These are phyloP conservation scores for Danaus melanippus DNA, from an alignment of 1,140 invertebrate species.

Conservation along the genomic window DNA sequence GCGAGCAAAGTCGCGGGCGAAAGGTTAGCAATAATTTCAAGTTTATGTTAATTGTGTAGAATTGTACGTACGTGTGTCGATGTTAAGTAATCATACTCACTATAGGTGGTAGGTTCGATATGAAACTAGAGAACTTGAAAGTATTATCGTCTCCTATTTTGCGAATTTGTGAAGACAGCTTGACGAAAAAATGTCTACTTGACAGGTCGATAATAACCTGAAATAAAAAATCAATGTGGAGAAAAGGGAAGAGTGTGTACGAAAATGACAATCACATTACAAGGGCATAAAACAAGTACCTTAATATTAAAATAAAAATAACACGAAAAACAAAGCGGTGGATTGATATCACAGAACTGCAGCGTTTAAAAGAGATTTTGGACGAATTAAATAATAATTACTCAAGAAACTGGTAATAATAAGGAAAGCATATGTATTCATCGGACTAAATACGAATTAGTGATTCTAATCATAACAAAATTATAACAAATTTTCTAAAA, in stretches of 20 bases:
- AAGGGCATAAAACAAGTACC: slow-evolving; percentile 21
- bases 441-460: slow-evolving; percentile 18
- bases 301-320: slow-evolving; percentile 20
- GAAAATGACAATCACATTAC: slow-evolving; percentile 18
- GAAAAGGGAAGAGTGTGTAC: slow-evolving; percentile 28
- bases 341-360: slow-evolving; percentile 9
- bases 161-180: slow-evolving; percentile 61
- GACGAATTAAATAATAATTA: slow-evolving; percentile 14
- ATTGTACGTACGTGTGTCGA: not conserved
- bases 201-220: slow-evolving; percentile 71
- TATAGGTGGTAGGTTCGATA: slow-evolving; percentile 70
- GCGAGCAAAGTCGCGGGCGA: slow-evolving; percentile 17
- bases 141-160: slow-evolving; percentile 72
- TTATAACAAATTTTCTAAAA: slow-evolving; percentile 39
- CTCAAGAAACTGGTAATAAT: slow-evolving; percentile 7
- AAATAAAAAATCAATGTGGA: slow-evolving; percentile 69
- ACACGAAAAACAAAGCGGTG: slow-evolving; percentile 15
- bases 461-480: slow-evolving; percentile 34
- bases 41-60: slow-evolving; percentile 7
- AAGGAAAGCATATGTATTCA: slow-evolving; percentile 9
- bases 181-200: slow-evolving; percentile 67
- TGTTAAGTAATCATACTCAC: slow-evolving; percentile 42
- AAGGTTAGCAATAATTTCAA: slow-evolving; percentile 8
- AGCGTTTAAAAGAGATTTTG: slow-evolving; percentile 8
- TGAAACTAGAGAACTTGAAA: slow-evolving; percentile 70